Evolutionary conservation across 2,888 invertebrate species (phyloP).

Genomic region (Cerceris ruficornis): DNA sequence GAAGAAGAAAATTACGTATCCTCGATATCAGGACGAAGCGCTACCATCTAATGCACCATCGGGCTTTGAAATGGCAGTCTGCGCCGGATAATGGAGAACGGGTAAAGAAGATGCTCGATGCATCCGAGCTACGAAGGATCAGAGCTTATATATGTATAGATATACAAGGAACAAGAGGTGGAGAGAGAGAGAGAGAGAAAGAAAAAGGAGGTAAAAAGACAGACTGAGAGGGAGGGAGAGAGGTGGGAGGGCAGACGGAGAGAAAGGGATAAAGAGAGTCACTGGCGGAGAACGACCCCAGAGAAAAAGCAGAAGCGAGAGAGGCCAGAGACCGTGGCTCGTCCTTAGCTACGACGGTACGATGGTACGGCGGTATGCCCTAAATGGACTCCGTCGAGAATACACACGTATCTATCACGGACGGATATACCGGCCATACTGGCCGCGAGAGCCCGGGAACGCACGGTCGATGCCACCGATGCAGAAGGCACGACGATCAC

Average conservation of each 20-base stretch:
- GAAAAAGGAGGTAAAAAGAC: not conserved
- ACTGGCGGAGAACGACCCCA: slow-evolving; percentile 16
- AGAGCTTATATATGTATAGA: slow-evolving; percentile 21
- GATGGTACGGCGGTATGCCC: slow-evolving; percentile 37
- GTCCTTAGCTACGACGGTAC: slow-evolving; percentile 31
- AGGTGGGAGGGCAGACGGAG: not conserved
- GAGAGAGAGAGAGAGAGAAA: slow-evolving; percentile 4
- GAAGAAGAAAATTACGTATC: slow-evolving; percentile 22
- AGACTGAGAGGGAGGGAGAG: not conserved
- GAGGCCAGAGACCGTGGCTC: slow-evolving; percentile 39
- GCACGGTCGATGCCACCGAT: slow-evolving; percentile 18
- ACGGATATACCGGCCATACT: slow-evolving; percentile 2
- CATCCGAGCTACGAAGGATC: slow-evolving; percentile 43
- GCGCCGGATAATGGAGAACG: slow-evolving; percentile 9
- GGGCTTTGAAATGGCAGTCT: slow-evolving; percentile 44
- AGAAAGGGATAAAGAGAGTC: slow-evolving; percentile 12
- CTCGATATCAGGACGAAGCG: slow-evolving; percentile 43
- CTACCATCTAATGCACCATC: slow-evolving; percentile 30
- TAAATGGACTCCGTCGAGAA: slow-evolving; percentile 60
- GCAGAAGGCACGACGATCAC: slow-evolving; percentile 47
- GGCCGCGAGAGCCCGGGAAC: not conserved
- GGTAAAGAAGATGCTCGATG: slow-evolving; percentile 45
- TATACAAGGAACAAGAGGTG: not conserved
- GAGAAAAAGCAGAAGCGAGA: not conserved
- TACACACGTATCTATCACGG: slow-evolving; percentile 22